Evolutionary conservation across 2,113 vertebrate genomes (phyloP).

Genomic region (Pluvianellus socialis): DNA sequence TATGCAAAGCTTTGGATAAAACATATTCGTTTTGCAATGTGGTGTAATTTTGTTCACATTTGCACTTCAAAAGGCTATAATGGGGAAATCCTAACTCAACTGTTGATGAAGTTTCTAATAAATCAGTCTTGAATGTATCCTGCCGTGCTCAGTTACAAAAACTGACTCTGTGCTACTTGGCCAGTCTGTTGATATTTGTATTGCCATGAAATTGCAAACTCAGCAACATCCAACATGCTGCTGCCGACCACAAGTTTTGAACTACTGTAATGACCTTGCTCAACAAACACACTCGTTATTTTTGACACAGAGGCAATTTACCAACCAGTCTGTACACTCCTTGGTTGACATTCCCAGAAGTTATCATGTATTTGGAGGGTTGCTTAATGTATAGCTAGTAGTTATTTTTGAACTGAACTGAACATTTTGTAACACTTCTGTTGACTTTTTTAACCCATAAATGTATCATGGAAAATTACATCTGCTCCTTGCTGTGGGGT

Average conservation of each 20-base stretch:
- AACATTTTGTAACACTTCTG: conserved; percentile 45
- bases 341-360: conserved; percentile 48
- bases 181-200: neutral
- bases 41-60: conserved; percentile 30
- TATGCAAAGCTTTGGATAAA: conserved; percentile 33
- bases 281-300: conserved; percentile 35
- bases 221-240: neutral
- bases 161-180: neutral
- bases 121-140: neutral
- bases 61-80: conserved; percentile 42
- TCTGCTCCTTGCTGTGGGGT: conserved; percentile 32
- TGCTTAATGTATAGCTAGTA: conserved; percentile 55
- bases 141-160: neutral
- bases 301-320: conserved; percentile 41
- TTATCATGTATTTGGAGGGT: conserved; percentile 37
- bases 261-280: conserved; percentile 25
- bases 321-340: conserved; percentile 28
- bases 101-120: conserved; percentile 18
- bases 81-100: conserved; percentile 15
- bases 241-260: neutral
- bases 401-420: conserved; percentile 50
- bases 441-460: conserved; percentile 45
- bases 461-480: conserved; percentile 39
- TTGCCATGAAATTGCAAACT: neutral
- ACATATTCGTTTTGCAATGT: neutral